Base-by-base conservation (phyloP, 2,113 vertebrate species). In the Anhinga rufa region DNA sequence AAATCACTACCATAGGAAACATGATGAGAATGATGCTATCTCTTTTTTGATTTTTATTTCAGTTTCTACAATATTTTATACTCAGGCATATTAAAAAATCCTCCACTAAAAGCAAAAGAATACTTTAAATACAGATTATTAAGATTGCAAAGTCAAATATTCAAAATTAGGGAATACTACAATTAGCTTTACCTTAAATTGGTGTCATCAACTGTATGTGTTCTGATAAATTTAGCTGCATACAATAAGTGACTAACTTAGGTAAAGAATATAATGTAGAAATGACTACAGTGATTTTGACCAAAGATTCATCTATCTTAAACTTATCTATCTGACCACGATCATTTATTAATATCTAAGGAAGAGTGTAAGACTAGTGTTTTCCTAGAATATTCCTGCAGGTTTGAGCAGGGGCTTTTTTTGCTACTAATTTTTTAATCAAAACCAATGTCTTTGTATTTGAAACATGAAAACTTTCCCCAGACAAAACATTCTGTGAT, bases 191-290 rank as follows among this genome's bases (percentile, higher is more conserved):
- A 44, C 25, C 9, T 58, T 70, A 52, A 94, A 36, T 31, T 44
- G 1, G 1, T 80, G 46, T 70, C 9, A 65, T 28, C 19, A 31
- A 2, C 20, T 58, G 2, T 49, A 36, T 10, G 2, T n/a, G 6
- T 65, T 92, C 24, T 44, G 40, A 65, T 57, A 77, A 52, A 91
- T 61, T 44, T 54, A 65, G 2, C 17, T 58, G 7, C 31, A 65
- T 32, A 55, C 1, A 77, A 3, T 26, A 44, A 89, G 9, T 61
- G 12, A 88, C 7, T 29, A 31, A 44, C 6, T 55, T 29, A 52
- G 9, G 5, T 69, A 80, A 82, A 72, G 6, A 62, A 36, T 44
- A 60, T 48, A 65, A 40, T 28, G 7, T 48, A 42, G 16, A 5
- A 79, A 80, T 21, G 2, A 42, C 16, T 76, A n/a, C 5, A 46